Evolutionary conservation across 2,888 invertebrate genomes (phyloP), one percentile per base, ranked within the genome.

Genomic region (Kuschelorhynchus macadamiae): DNA sequence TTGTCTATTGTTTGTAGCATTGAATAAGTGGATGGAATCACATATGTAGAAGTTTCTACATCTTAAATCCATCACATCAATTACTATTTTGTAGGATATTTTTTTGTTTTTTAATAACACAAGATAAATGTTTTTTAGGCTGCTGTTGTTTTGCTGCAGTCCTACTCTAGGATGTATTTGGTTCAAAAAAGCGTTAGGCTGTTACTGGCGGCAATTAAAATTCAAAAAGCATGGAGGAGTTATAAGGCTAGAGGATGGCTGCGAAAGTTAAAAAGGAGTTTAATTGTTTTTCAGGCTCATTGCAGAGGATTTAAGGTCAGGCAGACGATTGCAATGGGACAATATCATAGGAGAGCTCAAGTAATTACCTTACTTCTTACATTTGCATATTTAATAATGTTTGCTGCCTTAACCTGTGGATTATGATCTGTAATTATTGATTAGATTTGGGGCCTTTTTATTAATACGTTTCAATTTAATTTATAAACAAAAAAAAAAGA

Each of bases 141-240:
- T 57, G 92, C 95, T 11, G 90, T 92, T 1, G 85, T 94, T 41
- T 88, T 90, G 66, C 88, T 97, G 79, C 96, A 96, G 84, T 87
- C 90, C 1, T 88, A 88, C 77, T 89, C 90, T 83, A 84, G 92
- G 66, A 90, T 91, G 86, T 86, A 87, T 72, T 80, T 88, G 56
- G 90, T 89, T 8, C 89, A 90, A 81, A 86, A 86, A 75, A 80
- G 83, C 25, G 81, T 90, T 16, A 81, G 84, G 20, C 78, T 83
- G 17, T 85, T 89, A 0, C 85, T 87, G 60, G 86, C 88, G 67
- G 90, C 88, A 0, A 77, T 88, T 11, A 89, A 89, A 55, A 90
- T 97, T 57, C 97, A 97, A 81, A 88, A 92, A 49, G 88, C 88
- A 78, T 96, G 93, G 91, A 87, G 93, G 61, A 90, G 91, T 18